phyloP scores from a whole-genome alignment of 2,888 invertebrate genomes.

The Ectemnius lituratus region DNA sequence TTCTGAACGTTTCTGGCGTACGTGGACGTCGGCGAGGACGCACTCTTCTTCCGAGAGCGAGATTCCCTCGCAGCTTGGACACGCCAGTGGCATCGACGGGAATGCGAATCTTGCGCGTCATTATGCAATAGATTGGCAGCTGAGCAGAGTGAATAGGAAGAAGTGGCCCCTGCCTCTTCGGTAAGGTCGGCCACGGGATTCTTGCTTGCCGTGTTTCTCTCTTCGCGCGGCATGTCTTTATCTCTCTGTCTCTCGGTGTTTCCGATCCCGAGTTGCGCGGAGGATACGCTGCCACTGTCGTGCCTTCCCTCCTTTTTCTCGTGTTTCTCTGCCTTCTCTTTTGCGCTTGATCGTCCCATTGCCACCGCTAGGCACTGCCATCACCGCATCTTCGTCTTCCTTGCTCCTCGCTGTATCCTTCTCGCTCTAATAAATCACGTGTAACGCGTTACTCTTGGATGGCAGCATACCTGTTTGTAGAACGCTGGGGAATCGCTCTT shows the following conservation, averaged over 20 bases:
- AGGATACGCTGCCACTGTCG: constrained; percentile 38
- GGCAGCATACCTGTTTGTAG: too few relatives aligned
- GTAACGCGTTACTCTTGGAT: too few relatives aligned
- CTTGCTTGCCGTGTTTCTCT: constrained; percentile 35
- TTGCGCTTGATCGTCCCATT: neutral
- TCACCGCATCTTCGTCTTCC: too few relatives aligned
- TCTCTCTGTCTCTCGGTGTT: constrained; percentile 58
- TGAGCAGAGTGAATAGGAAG: constrained; percentile 30
- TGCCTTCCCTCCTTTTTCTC: constrained; percentile 17
- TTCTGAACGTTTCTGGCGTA: constrained; percentile 50
- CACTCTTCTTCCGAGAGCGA: constrained; percentile 4
- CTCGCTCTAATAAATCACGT: neutral
- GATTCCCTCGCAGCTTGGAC: constrained; percentile 26
- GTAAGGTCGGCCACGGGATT: constrained; percentile 38
- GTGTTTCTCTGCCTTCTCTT: constrained; percentile 5
- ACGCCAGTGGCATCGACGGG: constrained; percentile 37
- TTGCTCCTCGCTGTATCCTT: neutral
- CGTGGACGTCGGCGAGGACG: constrained; percentile 50
- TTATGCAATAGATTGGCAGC: constrained; percentile 73
- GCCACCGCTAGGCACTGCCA: too few relatives aligned
- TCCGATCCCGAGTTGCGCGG: constrained; percentile 36
- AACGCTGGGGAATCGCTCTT: too few relatives aligned
- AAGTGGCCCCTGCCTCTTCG: constrained; percentile 26
- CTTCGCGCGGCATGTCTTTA: constrained; percentile 53
- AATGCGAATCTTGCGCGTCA: constrained; percentile 69